Evolutionary conservation across 2,113 vertebrate species (phyloP), one percentile per base, ranked within the genome.

Genomic region (Erythrocebus patas): DNA sequence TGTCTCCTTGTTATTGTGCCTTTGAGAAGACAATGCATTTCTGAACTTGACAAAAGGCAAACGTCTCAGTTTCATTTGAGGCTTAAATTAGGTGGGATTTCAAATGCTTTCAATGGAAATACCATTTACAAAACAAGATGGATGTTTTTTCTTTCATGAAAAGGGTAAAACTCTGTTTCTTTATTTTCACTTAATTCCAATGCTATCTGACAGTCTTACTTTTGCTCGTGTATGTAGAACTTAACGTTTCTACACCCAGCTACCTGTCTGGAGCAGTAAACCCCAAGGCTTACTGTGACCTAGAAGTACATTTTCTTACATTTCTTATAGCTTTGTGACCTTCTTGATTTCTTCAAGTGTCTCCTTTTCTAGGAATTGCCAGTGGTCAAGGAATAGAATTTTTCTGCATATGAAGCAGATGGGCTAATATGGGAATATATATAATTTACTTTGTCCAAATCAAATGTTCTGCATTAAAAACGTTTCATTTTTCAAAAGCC

Each of bases 1-100:
- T 81, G 8, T 96, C 38, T 96, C 30, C 75, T 40, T 91, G 40
- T 85, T 84, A 78, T 16, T 76, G 25, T 91, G 40, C 9, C 75
- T 94, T 94, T 95, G 50, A 96, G 72, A 40, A 96, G 59, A 89
- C 17, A 27, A 91, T 81, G 2, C 3, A 81, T 96, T 96, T 89
- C 78, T 78, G 18, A 95, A 88, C 55, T n/a, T 84, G 75, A 52
- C n/a, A 95, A 68, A 2, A 93, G 73, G 40, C 38, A 68, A 85
- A 57, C 2, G 9, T 80, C 25, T 81, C 59, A 93, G 20, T 83
- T 89, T 9, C 23, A 90, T 40, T 23, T 75, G 16, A 84, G 14
- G 13, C 14, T 64, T 87, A 79, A 75, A 55, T 45, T 80, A 73
- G 10, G 64, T 75, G 30, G 20, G 20, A 86, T 72, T 91, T 89